Conservation (phyloP, 2,888 invertebrate species). For the Melieria omissa region DNA sequence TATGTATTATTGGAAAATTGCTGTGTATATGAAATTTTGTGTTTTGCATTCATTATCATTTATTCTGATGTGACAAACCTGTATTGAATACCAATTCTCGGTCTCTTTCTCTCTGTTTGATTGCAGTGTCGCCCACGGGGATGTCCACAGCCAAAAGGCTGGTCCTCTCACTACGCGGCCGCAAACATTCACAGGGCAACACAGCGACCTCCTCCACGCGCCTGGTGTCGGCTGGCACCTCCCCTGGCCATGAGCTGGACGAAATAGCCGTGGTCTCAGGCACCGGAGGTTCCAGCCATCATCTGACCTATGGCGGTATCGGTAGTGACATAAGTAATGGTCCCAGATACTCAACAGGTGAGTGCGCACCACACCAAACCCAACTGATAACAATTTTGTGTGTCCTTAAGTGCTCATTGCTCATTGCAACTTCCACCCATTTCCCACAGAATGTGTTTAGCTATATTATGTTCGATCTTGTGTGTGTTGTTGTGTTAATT, state of each 20-base stretch:
- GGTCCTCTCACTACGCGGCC: slow-evolving; percentile 72
- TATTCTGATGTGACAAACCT: no score
- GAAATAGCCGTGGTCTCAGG: slow-evolving; percentile 77
- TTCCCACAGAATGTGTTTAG: no score
- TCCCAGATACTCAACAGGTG: slow-evolving; percentile 65
- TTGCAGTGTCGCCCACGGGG: slow-evolving; percentile 53
- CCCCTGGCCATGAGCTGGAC: slow-evolving; percentile 72
- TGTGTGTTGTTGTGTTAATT: no score
- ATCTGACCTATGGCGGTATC: slow-evolving; percentile 60
- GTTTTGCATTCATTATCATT: no score
- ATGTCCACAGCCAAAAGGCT: slow-evolving; percentile 75
- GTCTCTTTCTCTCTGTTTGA: slow-evolving; percentile 3
- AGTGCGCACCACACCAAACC: slow-evolving; percentile 28
- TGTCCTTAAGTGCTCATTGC: no score
- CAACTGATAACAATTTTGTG: no score
- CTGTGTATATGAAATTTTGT: no score
- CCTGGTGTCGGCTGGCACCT: slow-evolving; percentile 67
- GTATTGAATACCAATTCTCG: not conserved
- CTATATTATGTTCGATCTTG: no score
- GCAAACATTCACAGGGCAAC: slow-evolving; percentile 71
- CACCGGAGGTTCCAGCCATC: slow-evolving; percentile 68
- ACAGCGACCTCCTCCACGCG: slow-evolving; percentile 68
- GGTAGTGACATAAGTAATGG: slow-evolving; percentile 53
- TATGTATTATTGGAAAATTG: no score
- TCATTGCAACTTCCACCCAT: no score